These are phyloP conservation scores for Delichon dasypus DNA, from an alignment of 2,797 vertebrate species.

Conservation along the genomic window DNA sequence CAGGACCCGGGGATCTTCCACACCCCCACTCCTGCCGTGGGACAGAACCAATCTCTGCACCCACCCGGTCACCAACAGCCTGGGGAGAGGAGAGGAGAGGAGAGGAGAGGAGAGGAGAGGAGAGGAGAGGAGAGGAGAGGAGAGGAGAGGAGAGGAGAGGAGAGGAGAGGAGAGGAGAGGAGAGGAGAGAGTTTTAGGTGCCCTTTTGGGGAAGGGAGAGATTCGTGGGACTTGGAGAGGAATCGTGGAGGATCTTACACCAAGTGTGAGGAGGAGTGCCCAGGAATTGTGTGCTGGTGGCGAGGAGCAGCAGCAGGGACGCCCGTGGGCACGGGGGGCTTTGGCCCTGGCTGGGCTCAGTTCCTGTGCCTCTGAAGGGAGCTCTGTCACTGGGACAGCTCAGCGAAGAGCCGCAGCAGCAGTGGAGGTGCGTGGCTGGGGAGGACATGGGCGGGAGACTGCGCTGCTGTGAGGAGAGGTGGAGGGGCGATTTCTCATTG, in stretches of 20 bases:
- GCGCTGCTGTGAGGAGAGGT: background rate
- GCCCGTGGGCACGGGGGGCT: background rate
- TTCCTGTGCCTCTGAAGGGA: background rate
- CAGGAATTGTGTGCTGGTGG: background rate
- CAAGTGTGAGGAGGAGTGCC: rapidly evolving
- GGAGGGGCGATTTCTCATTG: background rate
- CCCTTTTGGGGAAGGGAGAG: background rate
- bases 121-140: too few species aligned
- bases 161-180: background rate
- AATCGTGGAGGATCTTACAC: background rate
- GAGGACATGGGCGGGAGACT: background rate
- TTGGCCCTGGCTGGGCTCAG: background rate
- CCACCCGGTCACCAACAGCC: too few species aligned
- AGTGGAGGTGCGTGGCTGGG: background rate
- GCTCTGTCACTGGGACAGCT: background rate
- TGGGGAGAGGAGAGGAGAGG: too few species aligned
- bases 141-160: background rate
- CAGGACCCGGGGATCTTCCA: background rate
- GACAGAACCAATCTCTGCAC: background rate
- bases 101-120: too few species aligned
- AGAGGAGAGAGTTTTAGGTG: background rate
- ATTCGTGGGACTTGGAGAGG: background rate
- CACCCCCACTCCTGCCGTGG: background rate
- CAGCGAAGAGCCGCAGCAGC: background rate
- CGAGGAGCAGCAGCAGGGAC: background rate